phyloP scores from a whole-genome alignment of 2,113 vertebrate genomes.

The Solea solea region DNA sequence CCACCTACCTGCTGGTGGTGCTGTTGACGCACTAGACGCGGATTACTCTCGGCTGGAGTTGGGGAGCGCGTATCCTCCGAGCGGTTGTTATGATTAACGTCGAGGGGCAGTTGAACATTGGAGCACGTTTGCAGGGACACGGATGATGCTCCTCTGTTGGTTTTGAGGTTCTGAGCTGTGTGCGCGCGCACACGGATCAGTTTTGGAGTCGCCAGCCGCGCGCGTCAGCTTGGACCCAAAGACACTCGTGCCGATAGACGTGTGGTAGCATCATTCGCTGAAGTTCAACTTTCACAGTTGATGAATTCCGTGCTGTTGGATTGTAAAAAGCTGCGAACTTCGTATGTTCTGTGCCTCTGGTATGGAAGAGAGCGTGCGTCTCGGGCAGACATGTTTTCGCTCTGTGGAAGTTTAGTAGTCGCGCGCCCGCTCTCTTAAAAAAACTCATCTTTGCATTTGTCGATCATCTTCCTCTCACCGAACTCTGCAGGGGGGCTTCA shows the following conservation, averaged over 20 bases:
- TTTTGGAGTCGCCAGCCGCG: constrained; percentile 47
- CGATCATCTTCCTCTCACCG: background rate
- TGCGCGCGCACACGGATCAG: constrained; percentile 17
- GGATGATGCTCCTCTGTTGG: constrained; percentile 21
- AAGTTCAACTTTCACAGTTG: background rate
- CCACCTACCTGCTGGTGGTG: constrained; percentile 52
- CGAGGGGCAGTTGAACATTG: constrained; percentile 23
- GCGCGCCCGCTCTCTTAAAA: constrained; percentile 32
- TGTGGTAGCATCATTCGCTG: background rate
- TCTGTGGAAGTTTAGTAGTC: constrained; percentile 52
- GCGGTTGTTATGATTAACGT: constrained; percentile 53
- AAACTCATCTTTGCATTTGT: constrained; percentile 30
- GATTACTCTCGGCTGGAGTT: background rate
- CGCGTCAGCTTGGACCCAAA: constrained; percentile 26
- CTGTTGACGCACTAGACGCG: constrained; percentile 53
- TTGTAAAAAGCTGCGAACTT: background rate
- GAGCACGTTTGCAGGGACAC: constrained; percentile 5
- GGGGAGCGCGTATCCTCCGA: constrained; percentile 20
- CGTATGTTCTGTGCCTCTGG: background rate
- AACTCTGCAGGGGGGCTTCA: constrained; percentile 36
- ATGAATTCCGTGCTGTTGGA: background rate
- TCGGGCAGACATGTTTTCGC: constrained; percentile 43
- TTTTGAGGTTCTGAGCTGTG: constrained; percentile 32
- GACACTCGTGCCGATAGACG: constrained; percentile 24
- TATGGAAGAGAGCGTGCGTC: constrained; percentile 24